Conservation (phyloP, 92 coral and sea anemone genomes). For the Scolanthus callimorphus region DNA sequence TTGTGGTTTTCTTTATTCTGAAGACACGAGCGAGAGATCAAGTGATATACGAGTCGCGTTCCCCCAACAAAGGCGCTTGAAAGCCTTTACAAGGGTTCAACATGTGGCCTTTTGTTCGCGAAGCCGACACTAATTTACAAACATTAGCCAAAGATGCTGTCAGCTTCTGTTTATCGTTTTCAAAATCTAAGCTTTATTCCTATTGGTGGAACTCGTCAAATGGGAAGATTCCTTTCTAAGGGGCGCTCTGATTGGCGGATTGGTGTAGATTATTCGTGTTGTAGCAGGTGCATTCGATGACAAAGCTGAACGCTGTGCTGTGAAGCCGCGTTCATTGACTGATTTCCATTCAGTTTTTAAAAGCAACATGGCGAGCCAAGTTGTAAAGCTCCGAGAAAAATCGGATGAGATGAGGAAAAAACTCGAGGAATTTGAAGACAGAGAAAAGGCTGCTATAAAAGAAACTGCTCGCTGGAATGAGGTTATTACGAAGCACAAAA, state of each 20-base stretch:
- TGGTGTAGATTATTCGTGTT: conserved; percentile 8
- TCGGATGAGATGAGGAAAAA: conserved; percentile 38
- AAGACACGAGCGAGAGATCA: no score
- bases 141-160: no score
- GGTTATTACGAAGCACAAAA: conserved; percentile 15
- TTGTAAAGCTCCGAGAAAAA: conserved; percentile 69
- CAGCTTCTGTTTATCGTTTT: no score
- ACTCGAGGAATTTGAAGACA: conserved; percentile 62
- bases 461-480: conserved; percentile 25
- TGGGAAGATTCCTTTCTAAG: not conserved
- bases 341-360: not conserved
- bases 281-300: conserved; percentile 30
- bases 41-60: no score
- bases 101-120: conserved; percentile 11
- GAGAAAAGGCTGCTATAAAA: conserved; percentile 35
- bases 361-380: no score
- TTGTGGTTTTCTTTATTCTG: no score
- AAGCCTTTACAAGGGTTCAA: no score
- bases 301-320: conserved; percentile 17
- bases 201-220: conserved; percentile 8
- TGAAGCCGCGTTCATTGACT: not conserved
- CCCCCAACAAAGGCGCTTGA: no score
- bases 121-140: conserved; percentile 20
- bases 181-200: conserved; percentile 18
- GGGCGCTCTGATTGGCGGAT: conserved; percentile 16